Base-by-base conservation (phyloP, 2,888 invertebrate species). In the Salpingus planirostris region DNA sequence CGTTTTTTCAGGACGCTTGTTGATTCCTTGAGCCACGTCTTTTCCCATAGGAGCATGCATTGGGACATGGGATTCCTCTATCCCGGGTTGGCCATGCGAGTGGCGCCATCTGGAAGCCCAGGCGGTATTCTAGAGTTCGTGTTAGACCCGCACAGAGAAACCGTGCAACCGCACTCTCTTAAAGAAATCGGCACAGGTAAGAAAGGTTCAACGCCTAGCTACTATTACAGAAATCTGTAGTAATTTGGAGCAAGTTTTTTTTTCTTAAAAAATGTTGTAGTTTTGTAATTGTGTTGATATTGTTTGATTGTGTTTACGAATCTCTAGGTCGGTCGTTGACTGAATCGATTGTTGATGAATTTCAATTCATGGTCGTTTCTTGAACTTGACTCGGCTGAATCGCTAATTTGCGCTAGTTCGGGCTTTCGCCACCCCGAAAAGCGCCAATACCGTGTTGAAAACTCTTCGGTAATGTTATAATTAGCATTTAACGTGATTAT, bases 51-150 rank as follows among this genome's bases (percentile, higher is more conserved):
- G 28, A 78, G 76, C 10, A 58, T 87, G 31, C 78, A 76, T 47
- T 87, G 85, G 83, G 81, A 83, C 40, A 69, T 88, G 60, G 74
- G 77, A 34, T 67, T 63, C 3, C 40, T 87, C 2, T 82, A 85
- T 58, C 87, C 87, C 0, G 87, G 87, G 0, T 59, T 88, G 7
- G 71, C 74, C 33, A 76, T 88, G 71, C 73, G 75, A 40, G 74
- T 87, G 27, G 80, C 83, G 2, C 86, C 87, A 21, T 79, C 80
- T 21, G 64, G 77, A 1, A 69, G 67, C 43, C 73, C 78, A 1
- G 78, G 78, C 42, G 85, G 86, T 26, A 64, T 81, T 15, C 66
- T 87, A 18, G 83, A 87, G 51, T 87, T 88, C 50, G 73, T 76
- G 0, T 64, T 87, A 56, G 83, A 85, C 49, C 71, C 73, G 0